phyloP scores from a whole-genome alignment of 2,888 invertebrate species.

The Drosophila prostipennis region DNA sequence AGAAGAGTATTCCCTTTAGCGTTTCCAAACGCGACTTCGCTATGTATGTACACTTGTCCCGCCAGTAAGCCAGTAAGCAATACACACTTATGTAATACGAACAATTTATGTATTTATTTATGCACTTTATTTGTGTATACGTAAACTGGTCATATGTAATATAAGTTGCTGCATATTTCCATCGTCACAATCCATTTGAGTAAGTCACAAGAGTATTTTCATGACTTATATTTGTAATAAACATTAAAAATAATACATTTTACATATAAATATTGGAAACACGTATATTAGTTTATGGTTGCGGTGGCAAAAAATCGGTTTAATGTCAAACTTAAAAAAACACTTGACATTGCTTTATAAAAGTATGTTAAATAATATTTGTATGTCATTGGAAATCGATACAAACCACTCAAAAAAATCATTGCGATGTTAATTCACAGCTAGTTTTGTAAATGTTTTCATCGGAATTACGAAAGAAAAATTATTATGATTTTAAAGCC shows the following conservation, averaged over 20 bases:
- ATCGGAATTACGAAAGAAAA: no score
- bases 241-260: constrained; percentile 9
- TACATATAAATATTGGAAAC: constrained; percentile 8
- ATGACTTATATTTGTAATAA: constrained; percentile 13
- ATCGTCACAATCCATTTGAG: constrained; percentile 29
- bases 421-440: not conserved
- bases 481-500: not conserved
- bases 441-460: no score
- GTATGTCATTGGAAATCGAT: constrained; percentile 3
- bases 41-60: not conserved
- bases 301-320: constrained; percentile 1
- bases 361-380: not conserved
- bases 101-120: constrained; percentile 25
- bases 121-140: constrained; percentile 67
- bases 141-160: constrained; percentile 33
- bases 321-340: no score
- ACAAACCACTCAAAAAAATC: constrained; percentile 1
- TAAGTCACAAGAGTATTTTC: constrained; percentile 27
- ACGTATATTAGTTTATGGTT: not conserved
- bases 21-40: not conserved
- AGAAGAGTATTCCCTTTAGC: not conserved
- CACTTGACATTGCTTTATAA: not conserved
- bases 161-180: constrained; percentile 30
- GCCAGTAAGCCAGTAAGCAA: constrained; percentile 55
- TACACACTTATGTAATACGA: constrained; percentile 22